phyloP scores from a whole-genome alignment of 2,797 vertebrate genomes.

The Gambusia yucatana region DNA sequence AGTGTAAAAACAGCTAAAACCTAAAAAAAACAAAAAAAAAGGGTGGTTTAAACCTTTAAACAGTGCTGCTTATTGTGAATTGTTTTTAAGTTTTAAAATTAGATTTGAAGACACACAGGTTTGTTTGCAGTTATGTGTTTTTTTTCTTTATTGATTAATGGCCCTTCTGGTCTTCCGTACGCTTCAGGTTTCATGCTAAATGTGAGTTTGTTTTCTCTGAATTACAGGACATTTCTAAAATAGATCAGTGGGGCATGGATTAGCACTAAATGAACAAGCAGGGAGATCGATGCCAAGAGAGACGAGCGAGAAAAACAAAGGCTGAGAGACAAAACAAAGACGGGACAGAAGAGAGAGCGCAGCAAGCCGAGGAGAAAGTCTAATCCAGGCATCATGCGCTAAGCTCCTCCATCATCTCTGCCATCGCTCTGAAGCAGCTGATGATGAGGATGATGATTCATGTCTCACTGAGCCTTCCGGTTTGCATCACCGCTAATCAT shows the following conservation, averaged over 20 bases:
- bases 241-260: neutral
- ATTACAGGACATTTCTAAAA: constrained; percentile 8
- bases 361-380: constrained; percentile 24
- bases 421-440: constrained; percentile 56
- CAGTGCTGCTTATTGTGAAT: neutral
- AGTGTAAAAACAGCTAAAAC: too few species aligned
- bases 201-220: neutral
- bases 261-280: constrained; percentile 4
- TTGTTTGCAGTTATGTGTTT: neutral
- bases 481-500: constrained; percentile 48
- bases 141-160: neutral
- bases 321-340: constrained; percentile 2
- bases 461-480: constrained; percentile 52
- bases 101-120: too few species aligned
- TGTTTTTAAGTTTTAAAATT: neutral
- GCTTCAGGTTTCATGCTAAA: neutral
- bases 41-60: neutral
- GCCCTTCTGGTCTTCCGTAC: neutral
- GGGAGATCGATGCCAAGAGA: neutral
- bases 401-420: constrained; percentile 61
- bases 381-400: constrained; percentile 47
- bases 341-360: constrained; percentile 8
- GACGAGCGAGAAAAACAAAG: neutral
- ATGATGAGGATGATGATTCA: constrained; percentile 59
- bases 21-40: too few species aligned